These are phyloP conservation scores for Dipus sagitta DNA, from an alignment of 2,797 vertebrate species.

Conservation along the genomic window DNA sequence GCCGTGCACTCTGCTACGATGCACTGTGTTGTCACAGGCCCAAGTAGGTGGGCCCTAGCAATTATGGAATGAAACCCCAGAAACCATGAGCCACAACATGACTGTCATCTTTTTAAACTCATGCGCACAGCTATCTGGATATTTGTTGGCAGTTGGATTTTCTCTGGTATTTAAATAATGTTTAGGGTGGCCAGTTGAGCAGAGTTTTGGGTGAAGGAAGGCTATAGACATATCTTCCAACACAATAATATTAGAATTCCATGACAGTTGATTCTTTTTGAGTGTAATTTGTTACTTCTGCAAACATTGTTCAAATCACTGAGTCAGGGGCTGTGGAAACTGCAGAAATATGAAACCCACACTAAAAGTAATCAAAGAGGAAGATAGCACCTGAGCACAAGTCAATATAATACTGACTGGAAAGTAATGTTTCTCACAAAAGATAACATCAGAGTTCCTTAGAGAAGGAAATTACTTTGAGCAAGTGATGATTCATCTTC, in stretches of 20 bases:
- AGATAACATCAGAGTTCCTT: neutral
- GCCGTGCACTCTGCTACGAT: neutral
- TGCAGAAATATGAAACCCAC: neutral
- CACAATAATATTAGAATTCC: neutral
- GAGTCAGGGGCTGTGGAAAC: neutral
- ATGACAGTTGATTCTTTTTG: constrained; percentile 24
- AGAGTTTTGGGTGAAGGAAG: neutral
- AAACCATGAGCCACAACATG: no score
- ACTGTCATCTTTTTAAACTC: neutral
- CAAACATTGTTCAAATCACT: neutral
- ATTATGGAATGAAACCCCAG: neutral
- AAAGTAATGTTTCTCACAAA: neutral
- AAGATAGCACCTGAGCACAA: neutral
- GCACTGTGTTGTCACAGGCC: neutral
- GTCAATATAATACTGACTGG: neutral
- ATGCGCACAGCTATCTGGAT: neutral
- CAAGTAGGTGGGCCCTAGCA: no score
- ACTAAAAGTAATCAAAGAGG: fast-evolving
- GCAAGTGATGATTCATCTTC: neutral
- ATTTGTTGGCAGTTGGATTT: neutral
- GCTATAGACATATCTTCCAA: neutral
- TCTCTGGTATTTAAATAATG: neutral
- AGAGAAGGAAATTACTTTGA: constrained; percentile 6
- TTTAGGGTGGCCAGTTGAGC: neutral
- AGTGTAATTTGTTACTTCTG: neutral